These are phyloP conservation scores for Tineola bisselliella DNA, from an alignment of 2,888 invertebrate species.

Conservation along the genomic window DNA sequence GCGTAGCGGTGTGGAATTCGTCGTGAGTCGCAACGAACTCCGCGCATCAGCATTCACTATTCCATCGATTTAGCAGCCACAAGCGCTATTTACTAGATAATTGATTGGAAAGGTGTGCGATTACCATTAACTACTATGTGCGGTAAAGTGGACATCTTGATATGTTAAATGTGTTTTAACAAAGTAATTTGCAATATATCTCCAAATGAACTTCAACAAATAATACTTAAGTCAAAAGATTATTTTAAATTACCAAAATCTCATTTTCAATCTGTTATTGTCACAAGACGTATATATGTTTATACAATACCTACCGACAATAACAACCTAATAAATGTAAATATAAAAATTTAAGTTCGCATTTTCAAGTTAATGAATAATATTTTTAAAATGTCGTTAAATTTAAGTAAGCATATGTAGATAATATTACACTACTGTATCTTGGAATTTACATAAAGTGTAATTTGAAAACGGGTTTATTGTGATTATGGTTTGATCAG, in stretches of 20 bases:
- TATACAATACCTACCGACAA: background rate
- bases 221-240: too few species aligned
- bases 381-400: background rate
- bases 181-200: background rate
- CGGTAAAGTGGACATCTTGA: background rate
- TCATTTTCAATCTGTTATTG: too few species aligned
- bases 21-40: constrained; percentile 52
- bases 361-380: too few species aligned
- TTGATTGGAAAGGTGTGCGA: constrained; percentile 62
- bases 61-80: constrained; percentile 11
- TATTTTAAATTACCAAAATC: too few species aligned
- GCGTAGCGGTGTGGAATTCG: constrained; percentile 61
- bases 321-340: background rate
- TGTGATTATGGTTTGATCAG: constrained; percentile 3
- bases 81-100: constrained; percentile 57
- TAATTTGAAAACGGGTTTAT: background rate
- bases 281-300: too few species aligned
- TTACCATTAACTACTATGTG: constrained; percentile 5
- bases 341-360: too few species aligned
- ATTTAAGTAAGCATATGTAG: background rate
- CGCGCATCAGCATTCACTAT: constrained; percentile 10
- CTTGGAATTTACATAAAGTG: background rate
- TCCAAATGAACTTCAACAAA: too few species aligned
- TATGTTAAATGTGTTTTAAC: background rate
- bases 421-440: background rate